phyloP scores from a whole-genome alignment of 2,113 vertebrate genomes.

The Daphoenositta chrysoptera region DNA sequence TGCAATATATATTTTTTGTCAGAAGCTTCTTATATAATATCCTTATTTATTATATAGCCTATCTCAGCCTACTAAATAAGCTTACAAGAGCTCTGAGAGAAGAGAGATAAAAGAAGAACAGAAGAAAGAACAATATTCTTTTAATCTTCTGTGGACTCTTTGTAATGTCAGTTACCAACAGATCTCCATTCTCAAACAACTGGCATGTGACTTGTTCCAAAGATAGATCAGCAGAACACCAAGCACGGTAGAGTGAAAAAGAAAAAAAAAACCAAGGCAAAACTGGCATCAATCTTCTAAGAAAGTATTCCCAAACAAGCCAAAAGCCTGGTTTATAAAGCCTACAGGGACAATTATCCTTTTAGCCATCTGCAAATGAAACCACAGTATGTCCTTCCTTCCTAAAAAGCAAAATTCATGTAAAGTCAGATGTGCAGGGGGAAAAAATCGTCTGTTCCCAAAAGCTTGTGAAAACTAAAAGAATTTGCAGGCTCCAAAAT shows the following conservation, averaged over 20 bases:
- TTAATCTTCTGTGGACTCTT: not conserved
- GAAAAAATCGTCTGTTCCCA: not conserved
- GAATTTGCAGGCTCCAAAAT: not conserved
- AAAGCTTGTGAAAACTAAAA: not conserved
- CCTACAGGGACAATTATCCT: not conserved
- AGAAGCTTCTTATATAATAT: not conserved
- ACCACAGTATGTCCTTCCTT: not conserved
- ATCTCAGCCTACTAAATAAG: not conserved
- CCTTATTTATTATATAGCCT: not conserved
- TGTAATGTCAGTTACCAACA: not conserved
- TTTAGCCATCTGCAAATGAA: not conserved
- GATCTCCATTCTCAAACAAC: not conserved
- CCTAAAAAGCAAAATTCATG: not conserved
- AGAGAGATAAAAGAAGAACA: not conserved
- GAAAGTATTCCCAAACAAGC: not conserved
- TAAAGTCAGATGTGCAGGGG: not conserved
- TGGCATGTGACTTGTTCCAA: not conserved
- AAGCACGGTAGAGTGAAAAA: not conserved
- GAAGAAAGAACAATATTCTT: not conserved
- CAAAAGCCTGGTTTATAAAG: not conserved
- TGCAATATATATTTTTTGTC: not conserved
- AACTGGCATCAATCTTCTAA: not conserved
- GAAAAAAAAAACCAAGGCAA: not conserved
- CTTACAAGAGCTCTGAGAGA: not conserved
- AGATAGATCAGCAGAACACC: not conserved